phyloP scores from a whole-genome alignment of 2,113 vertebrate species.

The Protomyctophum bolini region DNA sequence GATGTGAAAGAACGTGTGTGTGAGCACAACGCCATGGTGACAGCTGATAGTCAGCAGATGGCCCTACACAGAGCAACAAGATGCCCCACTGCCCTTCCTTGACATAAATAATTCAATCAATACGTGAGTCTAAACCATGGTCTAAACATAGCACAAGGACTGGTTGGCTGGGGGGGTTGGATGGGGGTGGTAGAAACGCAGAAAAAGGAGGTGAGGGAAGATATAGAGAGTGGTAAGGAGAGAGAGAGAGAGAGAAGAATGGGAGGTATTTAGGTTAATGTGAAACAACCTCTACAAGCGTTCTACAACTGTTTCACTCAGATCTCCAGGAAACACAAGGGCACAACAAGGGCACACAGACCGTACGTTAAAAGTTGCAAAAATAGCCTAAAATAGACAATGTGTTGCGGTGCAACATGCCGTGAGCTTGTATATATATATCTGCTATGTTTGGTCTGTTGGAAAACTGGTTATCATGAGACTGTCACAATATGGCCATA shows the following conservation, averaged over 20 bases:
- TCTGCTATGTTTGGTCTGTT: too few species aligned
- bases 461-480: too few species aligned
- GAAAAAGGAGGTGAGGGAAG: conserved; percentile 12
- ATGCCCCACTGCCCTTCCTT: conserved; percentile 41
- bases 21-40: not conserved
- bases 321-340: too few species aligned
- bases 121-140: conserved; percentile 41
- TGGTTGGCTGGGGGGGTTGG: conserved; percentile 19
- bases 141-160: conserved; percentile 41
- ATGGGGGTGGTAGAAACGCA: not conserved
- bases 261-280: conserved; percentile 15
- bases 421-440: too few species aligned
- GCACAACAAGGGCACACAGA: too few species aligned
- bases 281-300: too few species aligned
- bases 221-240: not conserved
- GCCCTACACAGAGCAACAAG: conserved; percentile 31
- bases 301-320: too few species aligned
- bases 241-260: conserved; percentile 3
- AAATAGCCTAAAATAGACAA: too few species aligned
- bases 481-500: too few species aligned
- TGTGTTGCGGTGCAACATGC: too few species aligned
- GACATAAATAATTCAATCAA: conserved; percentile 73
- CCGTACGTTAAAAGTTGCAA: too few species aligned
- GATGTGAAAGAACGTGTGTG: not conserved
- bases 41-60: conserved; percentile 1